Evolutionary conservation across 2,888 invertebrate species (phyloP).

Genomic region (Trimorus sp.): DNA sequence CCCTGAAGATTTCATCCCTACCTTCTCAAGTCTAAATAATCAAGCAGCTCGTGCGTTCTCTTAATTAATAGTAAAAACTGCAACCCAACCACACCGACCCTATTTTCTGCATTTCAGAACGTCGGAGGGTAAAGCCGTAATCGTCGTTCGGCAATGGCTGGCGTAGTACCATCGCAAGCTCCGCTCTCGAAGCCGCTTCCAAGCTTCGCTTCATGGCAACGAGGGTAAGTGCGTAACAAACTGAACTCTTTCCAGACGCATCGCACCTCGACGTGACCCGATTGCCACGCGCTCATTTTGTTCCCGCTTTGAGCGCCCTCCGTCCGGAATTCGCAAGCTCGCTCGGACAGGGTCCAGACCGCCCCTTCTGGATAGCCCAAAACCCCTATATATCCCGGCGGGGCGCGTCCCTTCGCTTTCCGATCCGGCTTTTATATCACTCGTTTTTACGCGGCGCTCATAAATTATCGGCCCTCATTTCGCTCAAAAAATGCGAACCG

Average conservation of each 20-base stretch:
- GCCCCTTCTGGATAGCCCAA: slow-evolving; percentile 75
- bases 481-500: slow-evolving; percentile 11
- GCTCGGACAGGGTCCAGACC: slow-evolving; percentile 72
- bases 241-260: slow-evolving; percentile 62
- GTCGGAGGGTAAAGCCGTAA: slow-evolving; percentile 54
- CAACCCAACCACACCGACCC: no score
- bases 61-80: no score
- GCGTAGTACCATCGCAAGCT: slow-evolving; percentile 55
- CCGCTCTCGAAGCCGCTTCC: slow-evolving; percentile 54
- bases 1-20: no score
- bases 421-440: slow-evolving; percentile 53
- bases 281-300: slow-evolving; percentile 59
- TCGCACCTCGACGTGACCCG: slow-evolving; percentile 65
- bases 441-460: slow-evolving; percentile 44
- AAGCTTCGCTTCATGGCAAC: slow-evolving; percentile 65
- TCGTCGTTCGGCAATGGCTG: slow-evolving; percentile 63
- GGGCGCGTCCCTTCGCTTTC: slow-evolving; percentile 41
- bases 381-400: slow-evolving; percentile 72
- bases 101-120: slow-evolving; percentile 59
- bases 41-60: no score
- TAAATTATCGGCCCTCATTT: slow-evolving; percentile 60
- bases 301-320: slow-evolving; percentile 53
- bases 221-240: slow-evolving; percentile 66
- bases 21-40: no score
- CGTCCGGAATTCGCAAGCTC: slow-evolving; percentile 20